A percentile compares a stretch with the other conserved stretches of the same genome.
These are phyloP conservation scores for Argopecten irradians DNA, from an alignment of 1,140 invertebrate genomes.

Conservation along the genomic window DNA sequence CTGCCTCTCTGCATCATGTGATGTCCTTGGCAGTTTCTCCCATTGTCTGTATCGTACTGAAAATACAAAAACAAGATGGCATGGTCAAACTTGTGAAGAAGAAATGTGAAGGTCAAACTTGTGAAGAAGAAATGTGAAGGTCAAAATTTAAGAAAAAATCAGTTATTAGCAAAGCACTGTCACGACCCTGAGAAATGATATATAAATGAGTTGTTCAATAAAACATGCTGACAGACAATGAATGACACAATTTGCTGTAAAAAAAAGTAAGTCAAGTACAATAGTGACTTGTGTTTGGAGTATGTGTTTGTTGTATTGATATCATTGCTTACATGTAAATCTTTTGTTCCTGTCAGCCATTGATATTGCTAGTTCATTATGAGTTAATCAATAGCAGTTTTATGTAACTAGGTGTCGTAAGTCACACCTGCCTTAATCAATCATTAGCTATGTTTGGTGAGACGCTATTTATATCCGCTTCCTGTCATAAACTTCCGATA, in stretches of 20 bases:
- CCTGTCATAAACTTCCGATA: background rate
- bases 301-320: background rate
- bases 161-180: too few species aligned
- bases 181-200: too few species aligned
- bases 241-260: too few species aligned
- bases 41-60: constrained; percentile 45
- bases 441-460: background rate
- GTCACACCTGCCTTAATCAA: background rate
- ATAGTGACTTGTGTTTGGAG: background rate
- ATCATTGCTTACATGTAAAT: background rate
- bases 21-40: constrained; percentile 34
- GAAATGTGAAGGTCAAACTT: too few species aligned
- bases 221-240: too few species aligned
- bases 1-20: constrained; percentile 37
- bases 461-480: background rate
- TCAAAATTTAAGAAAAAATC: too few species aligned
- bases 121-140: too few species aligned
- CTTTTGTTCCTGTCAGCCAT: background rate
- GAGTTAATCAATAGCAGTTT: background rate
- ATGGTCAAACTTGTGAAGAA: too few species aligned
- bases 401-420: background rate
- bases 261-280: too few species aligned
- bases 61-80: constrained; percentile 33
- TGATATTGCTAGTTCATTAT: background rate
- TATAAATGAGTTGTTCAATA: too few species aligned